Conservation (phyloP, 2,888 invertebrate genomes). For the Thymelicus lineola region DNA sequence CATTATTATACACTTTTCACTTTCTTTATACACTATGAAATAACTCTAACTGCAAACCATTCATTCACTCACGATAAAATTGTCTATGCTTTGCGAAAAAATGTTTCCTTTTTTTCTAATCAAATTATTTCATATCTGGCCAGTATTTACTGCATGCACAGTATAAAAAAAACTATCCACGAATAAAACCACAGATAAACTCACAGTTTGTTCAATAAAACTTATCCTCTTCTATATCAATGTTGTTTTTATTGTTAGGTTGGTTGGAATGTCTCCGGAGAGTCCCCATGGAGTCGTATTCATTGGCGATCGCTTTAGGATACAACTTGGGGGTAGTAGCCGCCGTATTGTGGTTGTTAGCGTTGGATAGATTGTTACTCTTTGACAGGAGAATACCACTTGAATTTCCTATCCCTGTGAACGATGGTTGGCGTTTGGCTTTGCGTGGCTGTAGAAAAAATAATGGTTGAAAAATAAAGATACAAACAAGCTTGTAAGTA, state of each 20-base stretch:
- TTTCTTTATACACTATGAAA: too few species aligned
- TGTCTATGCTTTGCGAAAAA: too few species aligned
- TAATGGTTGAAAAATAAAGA: neutral
- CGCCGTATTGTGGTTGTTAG: slow-evolving; percentile 86
- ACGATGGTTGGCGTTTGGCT: slow-evolving; percentile 89
- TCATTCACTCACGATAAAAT: too few species aligned
- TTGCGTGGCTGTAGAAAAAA: slow-evolving; percentile 71
- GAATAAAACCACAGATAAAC: too few species aligned
- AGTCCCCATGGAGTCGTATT: slow-evolving; percentile 91
- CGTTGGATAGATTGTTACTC: slow-evolving; percentile 85
- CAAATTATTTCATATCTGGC: too few species aligned
- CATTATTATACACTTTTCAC: too few species aligned
- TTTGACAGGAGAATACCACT: slow-evolving; percentile 84
- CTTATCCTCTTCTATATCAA: slow-evolving; percentile 88
- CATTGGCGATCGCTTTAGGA: slow-evolving; percentile 89
- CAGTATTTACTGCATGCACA: too few species aligned
- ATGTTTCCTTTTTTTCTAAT: too few species aligned
- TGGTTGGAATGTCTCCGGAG: slow-evolving; percentile 91
- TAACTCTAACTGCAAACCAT: too few species aligned
- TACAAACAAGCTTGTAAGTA: too few species aligned
- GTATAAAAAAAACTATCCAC: too few species aligned
- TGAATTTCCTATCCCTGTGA: slow-evolving; percentile 83
- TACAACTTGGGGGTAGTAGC: slow-evolving; percentile 88
- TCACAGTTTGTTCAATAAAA: slow-evolving; percentile 80
- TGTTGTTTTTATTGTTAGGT: slow-evolving; percentile 86